A percentile compares a stretch with the other conserved stretches of the same genome.
phyloP scores from a whole-genome alignment of 1,140 invertebrate species.

The Platorchestia sp. region DNA sequence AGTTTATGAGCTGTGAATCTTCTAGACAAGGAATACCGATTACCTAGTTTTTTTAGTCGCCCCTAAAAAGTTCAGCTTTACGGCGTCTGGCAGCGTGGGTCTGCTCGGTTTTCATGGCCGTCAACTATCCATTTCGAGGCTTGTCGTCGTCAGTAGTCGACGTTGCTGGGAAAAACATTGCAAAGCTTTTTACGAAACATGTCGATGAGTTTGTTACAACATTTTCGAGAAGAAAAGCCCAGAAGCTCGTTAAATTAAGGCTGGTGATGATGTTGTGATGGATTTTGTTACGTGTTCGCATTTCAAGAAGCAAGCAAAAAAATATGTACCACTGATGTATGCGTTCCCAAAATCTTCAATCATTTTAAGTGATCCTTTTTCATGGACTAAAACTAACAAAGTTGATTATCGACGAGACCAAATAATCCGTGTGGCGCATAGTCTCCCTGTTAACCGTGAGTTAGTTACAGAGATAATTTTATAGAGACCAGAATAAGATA shows the following conservation, averaged over 20 bases:
- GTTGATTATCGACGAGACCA: too few species aligned
- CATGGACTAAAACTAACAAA: too few species aligned
- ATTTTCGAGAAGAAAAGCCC: neutral
- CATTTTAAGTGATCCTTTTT: neutral
- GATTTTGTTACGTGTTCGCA: neutral
- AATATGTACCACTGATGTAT: neutral
- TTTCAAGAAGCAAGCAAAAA: neutral
- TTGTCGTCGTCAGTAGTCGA: neutral
- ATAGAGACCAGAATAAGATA: too few species aligned
- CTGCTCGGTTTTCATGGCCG: neutral
- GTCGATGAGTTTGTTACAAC: neutral
- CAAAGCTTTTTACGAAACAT: neutral
- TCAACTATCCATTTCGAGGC: neutral
- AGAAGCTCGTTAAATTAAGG: neutral
- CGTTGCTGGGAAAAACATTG: neutral
- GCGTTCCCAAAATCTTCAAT: neutral
- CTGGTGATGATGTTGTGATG: neutral
- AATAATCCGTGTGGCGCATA: too few species aligned
- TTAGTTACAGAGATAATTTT: too few species aligned
- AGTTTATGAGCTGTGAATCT: neutral
- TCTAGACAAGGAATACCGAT: neutral
- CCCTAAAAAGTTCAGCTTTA: neutral
- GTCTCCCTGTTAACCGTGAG: too few species aligned
- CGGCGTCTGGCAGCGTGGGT: neutral
- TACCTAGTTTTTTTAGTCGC: neutral